Base-by-base conservation (phyloP, 1,140 invertebrate species). In the Chrysomallon squamiferum region DNA sequence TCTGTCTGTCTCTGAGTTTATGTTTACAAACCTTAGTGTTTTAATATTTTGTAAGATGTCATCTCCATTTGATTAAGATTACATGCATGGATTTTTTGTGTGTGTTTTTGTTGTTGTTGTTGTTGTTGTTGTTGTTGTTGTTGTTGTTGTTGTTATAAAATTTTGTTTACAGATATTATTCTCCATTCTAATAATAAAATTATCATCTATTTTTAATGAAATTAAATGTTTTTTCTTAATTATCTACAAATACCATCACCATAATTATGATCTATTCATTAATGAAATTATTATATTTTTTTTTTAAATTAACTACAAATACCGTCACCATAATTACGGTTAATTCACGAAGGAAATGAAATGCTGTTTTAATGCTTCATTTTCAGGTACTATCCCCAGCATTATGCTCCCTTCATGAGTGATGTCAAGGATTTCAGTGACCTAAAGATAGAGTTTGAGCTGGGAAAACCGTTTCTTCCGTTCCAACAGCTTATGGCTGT, bases 401-500 rank as follows among this genome's bases (percentile, higher is more conserved):
- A 99, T 84, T 99, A 98, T 86, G 93, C 96, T 0, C 96, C 96
- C 0, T 98, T 93, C 78, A 93, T 98, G 52, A 97, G 95, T 7
- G 97, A 99, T 84, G 90, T 99, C 30, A 92, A 90, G 71, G 89
- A 91, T 65, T 96, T 98, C 75, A 77, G 74, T 33, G 59, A 87
- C 64, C 80, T 88, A 76, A 76, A 85, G 32, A 79, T 89, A 18
- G 69, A 91, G 6, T 98, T 95, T 83, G 91, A 96, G 9, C 77
- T 93, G 58, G 94, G 92, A 0, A 89, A 89, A 76, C 96, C 97
- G 0, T 99, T 99, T 83, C 87, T 93, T 68, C 96, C 97, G 0
- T 99, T 96, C 85, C 90, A 98, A 85, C 97, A 99, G 87, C 87
- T 99, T 0, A 85, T 99, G 69, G 95, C 93, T 38, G 96, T 98